Conservation (phyloP, 2,888 invertebrate species). For the Teleogryllus oceanicus region DNA sequence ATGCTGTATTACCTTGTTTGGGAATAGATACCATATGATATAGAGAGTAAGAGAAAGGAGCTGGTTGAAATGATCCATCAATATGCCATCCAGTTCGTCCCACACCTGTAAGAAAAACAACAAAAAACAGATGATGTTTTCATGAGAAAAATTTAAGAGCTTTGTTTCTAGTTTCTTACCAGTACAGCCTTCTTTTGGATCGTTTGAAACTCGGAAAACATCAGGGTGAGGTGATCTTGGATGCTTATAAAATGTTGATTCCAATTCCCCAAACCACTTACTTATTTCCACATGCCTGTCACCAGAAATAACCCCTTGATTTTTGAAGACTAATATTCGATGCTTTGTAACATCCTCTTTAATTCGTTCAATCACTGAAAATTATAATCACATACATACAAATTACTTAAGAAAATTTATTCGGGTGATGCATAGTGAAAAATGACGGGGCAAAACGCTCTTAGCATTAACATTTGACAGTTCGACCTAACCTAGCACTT, state of each 20-base stretch:
- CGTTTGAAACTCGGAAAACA: constrained; percentile 43
- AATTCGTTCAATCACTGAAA: constrained; percentile 42
- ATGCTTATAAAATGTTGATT: constrained; percentile 43
- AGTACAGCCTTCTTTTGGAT: constrained; percentile 42
- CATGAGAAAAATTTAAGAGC: neutral
- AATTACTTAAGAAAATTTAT: neutral
- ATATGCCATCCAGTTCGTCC: constrained; percentile 44
- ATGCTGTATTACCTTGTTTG: constrained; percentile 41
- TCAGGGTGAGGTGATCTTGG: constrained; percentile 42
- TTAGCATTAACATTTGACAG: neutral
- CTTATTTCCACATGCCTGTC: constrained; percentile 43
- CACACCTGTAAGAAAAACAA: constrained; percentile 38
- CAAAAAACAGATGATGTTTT: neutral
- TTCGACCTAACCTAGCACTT: neutral
- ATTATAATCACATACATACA: neutral
- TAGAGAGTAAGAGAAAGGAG: constrained; percentile 42
- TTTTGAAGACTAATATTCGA: constrained; percentile 41
- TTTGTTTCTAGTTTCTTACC: constrained; percentile 36
- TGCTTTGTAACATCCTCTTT: constrained; percentile 41
- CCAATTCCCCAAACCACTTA: constrained; percentile 43
- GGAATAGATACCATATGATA: constrained; percentile 43
- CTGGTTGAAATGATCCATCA: constrained; percentile 43
- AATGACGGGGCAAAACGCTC: neutral
- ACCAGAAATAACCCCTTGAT: constrained; percentile 42
- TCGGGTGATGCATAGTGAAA: neutral